These are phyloP conservation scores for Ladona fulva DNA, from an alignment of 1,140 invertebrate species.

Conservation along the genomic window DNA sequence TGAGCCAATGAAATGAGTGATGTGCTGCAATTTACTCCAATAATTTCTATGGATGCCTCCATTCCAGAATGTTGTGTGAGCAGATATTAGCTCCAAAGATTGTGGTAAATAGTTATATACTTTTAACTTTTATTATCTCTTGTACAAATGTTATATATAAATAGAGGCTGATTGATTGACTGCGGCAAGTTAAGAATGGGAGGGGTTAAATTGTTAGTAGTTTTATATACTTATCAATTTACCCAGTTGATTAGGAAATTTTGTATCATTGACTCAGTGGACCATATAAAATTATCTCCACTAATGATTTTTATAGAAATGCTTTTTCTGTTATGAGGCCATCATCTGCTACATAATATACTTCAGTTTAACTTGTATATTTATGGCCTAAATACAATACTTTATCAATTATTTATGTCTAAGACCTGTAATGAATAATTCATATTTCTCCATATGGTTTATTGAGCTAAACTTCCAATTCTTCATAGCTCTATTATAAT, in stretches of 20 bases:
- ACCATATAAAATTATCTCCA: background rate
- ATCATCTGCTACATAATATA: background rate
- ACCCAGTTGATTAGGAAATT: background rate
- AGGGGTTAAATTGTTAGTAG: background rate
- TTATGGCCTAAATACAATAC: background rate
- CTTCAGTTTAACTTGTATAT: background rate
- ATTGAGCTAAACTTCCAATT: too few relatives aligned
- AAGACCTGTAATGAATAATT: background rate
- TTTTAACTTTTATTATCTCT: background rate
- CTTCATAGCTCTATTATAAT: background rate
- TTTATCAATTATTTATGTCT: background rate
- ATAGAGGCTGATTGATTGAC: background rate
- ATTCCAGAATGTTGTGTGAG: background rate
- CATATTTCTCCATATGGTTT: too few relatives aligned
- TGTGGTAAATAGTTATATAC: constrained; percentile 8
- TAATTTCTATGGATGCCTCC: constrained; percentile 5
- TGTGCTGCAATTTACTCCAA: background rate
- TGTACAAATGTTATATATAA: constrained; percentile 8
- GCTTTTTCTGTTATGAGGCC: background rate
- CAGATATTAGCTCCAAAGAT: background rate
- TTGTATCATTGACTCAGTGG: background rate
- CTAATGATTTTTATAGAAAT: background rate
- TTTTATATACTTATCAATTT: background rate
- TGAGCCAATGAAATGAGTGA: background rate
- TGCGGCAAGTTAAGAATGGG: too few relatives aligned